Evolutionary conservation across 2,113 vertebrate genomes (phyloP).

Genomic region (Alethe castanea): DNA sequence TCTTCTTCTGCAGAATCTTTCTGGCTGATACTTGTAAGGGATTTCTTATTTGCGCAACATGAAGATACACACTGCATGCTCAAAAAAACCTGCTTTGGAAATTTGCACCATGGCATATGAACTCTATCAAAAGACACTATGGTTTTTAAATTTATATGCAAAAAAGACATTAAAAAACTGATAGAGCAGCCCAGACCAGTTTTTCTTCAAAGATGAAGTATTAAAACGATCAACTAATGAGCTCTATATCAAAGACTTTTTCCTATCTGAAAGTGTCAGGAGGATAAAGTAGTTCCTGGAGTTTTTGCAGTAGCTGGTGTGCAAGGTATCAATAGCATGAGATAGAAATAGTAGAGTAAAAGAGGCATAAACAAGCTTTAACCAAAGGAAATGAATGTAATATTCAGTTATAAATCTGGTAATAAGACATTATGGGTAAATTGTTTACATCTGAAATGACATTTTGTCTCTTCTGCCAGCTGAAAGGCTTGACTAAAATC

Average conservation of each 20-base stretch:
- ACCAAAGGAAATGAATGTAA: conserved; percentile 5
- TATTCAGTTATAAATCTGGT: not conserved
- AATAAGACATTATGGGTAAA: conserved; percentile 23
- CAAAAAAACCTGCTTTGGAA: not conserved
- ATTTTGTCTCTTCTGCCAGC: not conserved
- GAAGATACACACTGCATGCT: not conserved
- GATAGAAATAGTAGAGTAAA: not conserved
- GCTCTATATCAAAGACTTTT: not conserved
- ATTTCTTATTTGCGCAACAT: not conserved
- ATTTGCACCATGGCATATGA: not conserved
- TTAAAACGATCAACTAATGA: conserved; percentile 1
- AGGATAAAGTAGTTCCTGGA: not conserved
- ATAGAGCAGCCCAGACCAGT: conserved; percentile 8
- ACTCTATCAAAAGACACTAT: not conserved
- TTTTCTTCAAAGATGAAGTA: not conserved
- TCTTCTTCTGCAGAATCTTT: not conserved
- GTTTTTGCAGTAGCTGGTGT: not conserved
- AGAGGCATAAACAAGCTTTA: not conserved
- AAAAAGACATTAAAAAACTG: not conserved
- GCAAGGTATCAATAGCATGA: not conserved
- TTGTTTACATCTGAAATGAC: conserved; percentile 22
- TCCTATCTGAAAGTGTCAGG: not conserved
- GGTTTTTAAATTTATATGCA: conserved; percentile 17
- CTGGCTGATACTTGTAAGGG: not conserved
- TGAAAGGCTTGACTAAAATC: conserved; percentile 11